Evolutionary conservation across 2,113 vertebrate species (phyloP), one percentile per base, ranked within the genome.

Genomic region (Cyprinodon brontotheroides): DNA sequence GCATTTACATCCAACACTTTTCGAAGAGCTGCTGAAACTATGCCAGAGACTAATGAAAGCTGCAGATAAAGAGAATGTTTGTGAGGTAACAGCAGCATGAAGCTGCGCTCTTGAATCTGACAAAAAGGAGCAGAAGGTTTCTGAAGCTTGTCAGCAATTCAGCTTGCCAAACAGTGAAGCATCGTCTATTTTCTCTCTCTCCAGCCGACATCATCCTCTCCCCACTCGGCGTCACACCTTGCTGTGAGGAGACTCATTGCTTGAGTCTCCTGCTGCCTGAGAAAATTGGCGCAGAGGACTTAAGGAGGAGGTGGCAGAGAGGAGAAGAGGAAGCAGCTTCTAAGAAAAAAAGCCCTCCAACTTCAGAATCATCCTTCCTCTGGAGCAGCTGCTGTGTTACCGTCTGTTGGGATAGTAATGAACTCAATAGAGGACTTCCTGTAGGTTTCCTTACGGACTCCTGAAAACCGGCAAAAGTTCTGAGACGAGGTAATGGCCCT

Each of bases 201-300:
- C 78, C 83, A 81, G 74, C 70, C 78, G 74, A 79, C 85, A 83
- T 87, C 85, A 81, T 83, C 85, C 59, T 82, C 85, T 75, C 73
- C 70, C 75, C 80, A 75, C 77, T 80, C 78, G 61, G 17, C 57
- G 9, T 61, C 76, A 82, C 79, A 76, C 77, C 81, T 88, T 75
- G 75, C 85, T 84, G 86, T 75, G 81, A 84, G 81, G 81, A 84
- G 82, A 70, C 81, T 84, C 83, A 74, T 85, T 81, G 75, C 78
- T 60, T 66, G 68, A 20, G 70, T 75, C 72, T 71, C 88, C 83
- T 50, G 83, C 87, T 87, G 85, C 65, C 79, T 65, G 68, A 47
- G 82, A 62, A 78, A 82, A 89, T 82, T 87, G 85, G 88, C 83
- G 85, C 79, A 61, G 79, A 87, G 82, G 84, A 86, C 79, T 77